Base-by-base conservation (phyloP, 1,140 invertebrate genomes). In the Ooceraea biroi region DNA sequence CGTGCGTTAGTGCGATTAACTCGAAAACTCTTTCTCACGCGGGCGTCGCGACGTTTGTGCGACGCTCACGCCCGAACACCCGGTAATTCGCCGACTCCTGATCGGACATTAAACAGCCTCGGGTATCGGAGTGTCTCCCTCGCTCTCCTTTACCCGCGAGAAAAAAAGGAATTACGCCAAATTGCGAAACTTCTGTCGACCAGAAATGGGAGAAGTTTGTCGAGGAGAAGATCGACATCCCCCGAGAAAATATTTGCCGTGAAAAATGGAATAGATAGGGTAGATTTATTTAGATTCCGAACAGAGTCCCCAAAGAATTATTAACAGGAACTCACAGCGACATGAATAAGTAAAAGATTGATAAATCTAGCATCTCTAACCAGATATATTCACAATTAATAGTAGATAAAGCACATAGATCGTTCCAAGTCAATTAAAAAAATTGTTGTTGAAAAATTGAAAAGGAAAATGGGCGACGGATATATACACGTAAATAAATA, bases 1-100 rank as follows among this genome's bases (percentile, higher is more conserved):
- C 76, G 65, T 69, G 41, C 55, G 57, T 63, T 68, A 52, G 36
- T 17, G 44, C 83, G 57, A 82, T 82, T 85, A 82, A 72, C 66
- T 84, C 46, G 22, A 7, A 7, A 7, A 25, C 68, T 25, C 17
- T 57, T 36, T 17, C 36, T n/a, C 19, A 58, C 50, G 48, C 14
- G n/a, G 7, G 14, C 22, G 7, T 5, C 41, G 17, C 11, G 25
- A 60, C 5, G 12, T 17, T 63, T 7, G 7, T 36, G 7, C 36
- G 11, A 3, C 17, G 17, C 0, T 8, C 22, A 3, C 36, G 36
- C 10, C 57, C 30, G 25, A 69, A 69, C 52, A 52, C 10, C 25
- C 1, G 48, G 36, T 55, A 68, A 78, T 57, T 78, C 17, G 12
- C 36, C 36, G 30, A 55, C 50, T 57, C 63, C 27, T 17, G n/a